Evolutionary conservation across 2,888 invertebrate species (phyloP).

Genomic region (Poecilus cupreus): DNA sequence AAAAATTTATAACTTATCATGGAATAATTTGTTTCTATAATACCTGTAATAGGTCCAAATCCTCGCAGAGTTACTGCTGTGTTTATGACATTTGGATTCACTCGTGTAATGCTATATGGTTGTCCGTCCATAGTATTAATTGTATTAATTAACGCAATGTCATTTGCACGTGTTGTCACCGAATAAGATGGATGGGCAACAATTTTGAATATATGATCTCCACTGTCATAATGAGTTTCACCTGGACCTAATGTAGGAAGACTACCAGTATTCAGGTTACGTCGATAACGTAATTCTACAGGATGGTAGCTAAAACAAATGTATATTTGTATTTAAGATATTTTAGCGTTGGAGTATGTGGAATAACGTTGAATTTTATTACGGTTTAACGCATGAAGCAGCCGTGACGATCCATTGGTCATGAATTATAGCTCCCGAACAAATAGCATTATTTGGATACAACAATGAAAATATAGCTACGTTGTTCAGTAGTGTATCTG

Average conservation of each 20-base stretch:
- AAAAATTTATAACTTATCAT: too few species aligned
- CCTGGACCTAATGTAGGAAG: neutral
- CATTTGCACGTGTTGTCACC: neutral
- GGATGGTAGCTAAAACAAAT: neutral
- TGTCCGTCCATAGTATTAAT: neutral
- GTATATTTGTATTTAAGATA: neutral
- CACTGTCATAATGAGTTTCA: neutral
- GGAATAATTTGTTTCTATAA: too few species aligned
- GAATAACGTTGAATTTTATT: neutral
- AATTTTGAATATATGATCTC: neutral
- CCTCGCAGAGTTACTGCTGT: neutral
- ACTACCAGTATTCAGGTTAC: neutral
- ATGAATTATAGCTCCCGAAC: neutral
- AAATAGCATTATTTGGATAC: neutral
- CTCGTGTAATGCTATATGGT: neutral
- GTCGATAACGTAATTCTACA: neutral
- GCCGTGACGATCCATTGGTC: neutral
- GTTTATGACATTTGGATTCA: neutral
- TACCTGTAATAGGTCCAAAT: neutral
- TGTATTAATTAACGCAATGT: slow-evolving; percentile 9
- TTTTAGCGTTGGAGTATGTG: neutral
- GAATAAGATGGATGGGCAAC: neutral
- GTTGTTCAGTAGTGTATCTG: neutral
- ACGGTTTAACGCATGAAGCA: neutral
- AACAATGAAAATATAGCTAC: neutral